These are phyloP conservation scores for Megaceryle alcyon DNA, from an alignment of 2,797 vertebrate species.

Conservation along the genomic window DNA sequence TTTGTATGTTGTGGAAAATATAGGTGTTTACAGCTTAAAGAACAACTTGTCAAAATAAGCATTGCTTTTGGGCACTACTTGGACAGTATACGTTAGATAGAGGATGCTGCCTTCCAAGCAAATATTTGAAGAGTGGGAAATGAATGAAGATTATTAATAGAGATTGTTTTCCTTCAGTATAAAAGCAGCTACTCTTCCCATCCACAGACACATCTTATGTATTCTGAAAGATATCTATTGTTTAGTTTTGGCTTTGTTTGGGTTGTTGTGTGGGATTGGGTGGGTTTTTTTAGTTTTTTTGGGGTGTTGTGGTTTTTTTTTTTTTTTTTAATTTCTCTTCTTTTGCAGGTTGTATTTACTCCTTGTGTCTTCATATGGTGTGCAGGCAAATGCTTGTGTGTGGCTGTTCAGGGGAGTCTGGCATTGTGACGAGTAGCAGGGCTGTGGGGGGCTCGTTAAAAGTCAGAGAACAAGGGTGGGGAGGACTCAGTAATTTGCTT, in stretches of 20 bases:
- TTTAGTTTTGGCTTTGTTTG: too few relatives aligned
- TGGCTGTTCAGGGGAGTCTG: background rate
- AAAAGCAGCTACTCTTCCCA: background rate
- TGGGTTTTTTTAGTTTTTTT: too few relatives aligned
- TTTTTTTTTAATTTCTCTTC: background rate
- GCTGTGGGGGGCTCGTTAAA: background rate
- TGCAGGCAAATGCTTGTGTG: background rate
- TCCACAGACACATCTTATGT: background rate
- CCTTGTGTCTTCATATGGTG: background rate
- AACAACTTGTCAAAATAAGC: background rate
- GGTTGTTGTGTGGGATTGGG: too few relatives aligned
- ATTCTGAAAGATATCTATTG: background rate
- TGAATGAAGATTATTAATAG: background rate
- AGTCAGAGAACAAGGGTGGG: background rate
- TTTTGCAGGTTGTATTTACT: background rate
- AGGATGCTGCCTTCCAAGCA: background rate
- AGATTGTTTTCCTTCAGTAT: background rate
- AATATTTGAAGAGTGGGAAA: background rate
- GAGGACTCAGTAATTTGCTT: background rate
- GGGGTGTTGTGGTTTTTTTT: too few relatives aligned
- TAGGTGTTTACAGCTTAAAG: background rate
- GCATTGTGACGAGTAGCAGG: background rate
- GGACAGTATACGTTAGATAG: background rate
- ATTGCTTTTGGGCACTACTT: background rate
- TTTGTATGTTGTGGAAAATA: background rate